Percentiles rank a stretch among this genome's conserved stretches.
Conservation (phyloP, 2,888 invertebrate species). For the Drosophila mulleri region DNA sequence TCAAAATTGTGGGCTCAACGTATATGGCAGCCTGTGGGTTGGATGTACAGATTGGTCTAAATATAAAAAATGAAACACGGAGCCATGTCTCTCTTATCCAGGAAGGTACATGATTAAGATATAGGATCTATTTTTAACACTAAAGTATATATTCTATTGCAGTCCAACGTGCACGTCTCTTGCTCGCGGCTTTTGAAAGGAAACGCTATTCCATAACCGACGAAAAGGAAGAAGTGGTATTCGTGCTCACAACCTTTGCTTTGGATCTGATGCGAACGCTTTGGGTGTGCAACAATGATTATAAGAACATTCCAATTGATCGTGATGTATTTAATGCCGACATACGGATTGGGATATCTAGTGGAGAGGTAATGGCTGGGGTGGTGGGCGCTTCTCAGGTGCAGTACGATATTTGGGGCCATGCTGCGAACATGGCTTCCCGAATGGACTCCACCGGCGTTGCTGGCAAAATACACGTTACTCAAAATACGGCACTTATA, state of each 20-base stretch:
- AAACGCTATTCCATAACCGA: fast-evolving
- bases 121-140: not conserved
- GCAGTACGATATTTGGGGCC: constrained; percentile 98
- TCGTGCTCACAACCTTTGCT: constrained; percentile 86
- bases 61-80: not conserved
- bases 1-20: constrained; percentile 97
- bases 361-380: constrained; percentile 96
- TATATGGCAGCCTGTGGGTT: constrained; percentile 99
- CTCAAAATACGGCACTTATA: constrained; percentile 89
- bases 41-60: constrained; percentile 87
- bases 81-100: not conserved
- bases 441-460: constrained; percentile 97
- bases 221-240: constrained; percentile 86
- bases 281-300: constrained; percentile 85
- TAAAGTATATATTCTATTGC: not conserved
- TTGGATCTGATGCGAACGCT: constrained; percentile 89
- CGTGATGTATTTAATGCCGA: constrained; percentile 65
- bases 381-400: constrained; percentile 97
- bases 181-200: not conserved
- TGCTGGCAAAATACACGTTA: constrained; percentile 91
- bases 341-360: constrained; percentile 89
- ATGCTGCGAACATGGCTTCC: constrained; percentile 98
- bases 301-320: constrained; percentile 85
- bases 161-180: constrained; percentile 11
- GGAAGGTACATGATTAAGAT: constrained; percentile 4